Evolutionary conservation across 1,140 invertebrate genomes (phyloP).

Genomic region (Rhynchophorus ferrugineus): DNA sequence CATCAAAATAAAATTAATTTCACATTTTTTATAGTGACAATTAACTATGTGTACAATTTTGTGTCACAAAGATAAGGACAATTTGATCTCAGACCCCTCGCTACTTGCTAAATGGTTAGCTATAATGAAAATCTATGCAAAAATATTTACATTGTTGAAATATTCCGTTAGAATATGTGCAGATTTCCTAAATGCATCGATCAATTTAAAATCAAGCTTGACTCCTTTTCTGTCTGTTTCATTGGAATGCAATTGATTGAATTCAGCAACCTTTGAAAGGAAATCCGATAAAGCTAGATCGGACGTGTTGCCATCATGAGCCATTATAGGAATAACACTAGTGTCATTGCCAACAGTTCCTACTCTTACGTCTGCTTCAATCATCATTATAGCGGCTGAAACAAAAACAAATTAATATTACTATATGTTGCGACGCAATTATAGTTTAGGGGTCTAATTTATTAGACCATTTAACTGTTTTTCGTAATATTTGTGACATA

Average conservation of each 20-base stretch:
- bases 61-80: no score
- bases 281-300: constrained; percentile 73
- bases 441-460: no score
- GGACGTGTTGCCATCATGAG: constrained; percentile 68
- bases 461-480: no score
- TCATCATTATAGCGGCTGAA: constrained; percentile 63
- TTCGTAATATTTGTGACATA: no score
- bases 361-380: constrained; percentile 81
- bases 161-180: constrained; percentile 48
- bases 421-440: no score
- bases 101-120: no score
- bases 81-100: no score
- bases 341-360: constrained; percentile 48
- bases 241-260: constrained; percentile 37
- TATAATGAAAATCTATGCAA: no score
- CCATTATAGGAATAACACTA: constrained; percentile 69
- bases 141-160: no score
- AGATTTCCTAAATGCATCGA: constrained; percentile 65
- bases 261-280: constrained; percentile 49
- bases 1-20: no score
- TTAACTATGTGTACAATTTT: no score
- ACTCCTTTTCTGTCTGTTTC: constrained; percentile 57
- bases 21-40: no score
- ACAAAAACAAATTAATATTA: constrained; percentile 2
- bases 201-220: constrained; percentile 83